These are phyloP conservation scores for Oryzias melastigma DNA, from an alignment of 2,113 vertebrate genomes.

Conservation along the genomic window DNA sequence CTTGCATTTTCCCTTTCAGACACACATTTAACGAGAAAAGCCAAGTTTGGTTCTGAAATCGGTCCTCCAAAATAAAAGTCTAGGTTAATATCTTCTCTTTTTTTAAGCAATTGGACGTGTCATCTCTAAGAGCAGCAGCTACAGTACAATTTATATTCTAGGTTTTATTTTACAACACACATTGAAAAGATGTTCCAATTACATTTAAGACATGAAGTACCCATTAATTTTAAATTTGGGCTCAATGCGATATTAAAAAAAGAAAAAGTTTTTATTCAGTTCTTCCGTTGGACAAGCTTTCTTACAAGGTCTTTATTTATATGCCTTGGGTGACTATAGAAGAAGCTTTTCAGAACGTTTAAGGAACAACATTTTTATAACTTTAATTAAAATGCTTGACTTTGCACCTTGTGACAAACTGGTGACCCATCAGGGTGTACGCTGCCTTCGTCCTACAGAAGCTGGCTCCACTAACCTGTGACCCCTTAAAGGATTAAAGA, in stretches of 20 bases:
- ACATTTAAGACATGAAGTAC: background rate
- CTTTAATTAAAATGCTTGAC: too few species aligned
- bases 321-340: too few species aligned
- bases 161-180: background rate
- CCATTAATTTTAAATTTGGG: background rate
- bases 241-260: slow-evolving; percentile 1
- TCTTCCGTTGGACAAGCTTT: too few species aligned
- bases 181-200: slow-evolving; percentile 3
- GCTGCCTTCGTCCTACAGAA: too few species aligned
- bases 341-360: too few species aligned
- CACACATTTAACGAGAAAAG: slow-evolving; percentile 13
- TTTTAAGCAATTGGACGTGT: slow-evolving; percentile 11
- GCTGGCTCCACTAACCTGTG: too few species aligned
- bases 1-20: slow-evolving; percentile 15
- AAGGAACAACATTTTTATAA: too few species aligned
- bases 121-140: slow-evolving; percentile 3
- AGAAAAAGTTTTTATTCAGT: background rate
- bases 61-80: slow-evolving; percentile 28
- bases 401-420: too few species aligned
- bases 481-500: too few species aligned
- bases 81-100: slow-evolving; percentile 11
- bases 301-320: too few species aligned
- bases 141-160: background rate
- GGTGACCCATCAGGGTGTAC: too few species aligned
- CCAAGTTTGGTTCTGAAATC: slow-evolving; percentile 12